Evolutionary conservation across 35 echinoderm and acorn worm genomes (phyloP), one percentile per base, ranked within the genome.

Genomic region (Holothuria glaberrima): DNA sequence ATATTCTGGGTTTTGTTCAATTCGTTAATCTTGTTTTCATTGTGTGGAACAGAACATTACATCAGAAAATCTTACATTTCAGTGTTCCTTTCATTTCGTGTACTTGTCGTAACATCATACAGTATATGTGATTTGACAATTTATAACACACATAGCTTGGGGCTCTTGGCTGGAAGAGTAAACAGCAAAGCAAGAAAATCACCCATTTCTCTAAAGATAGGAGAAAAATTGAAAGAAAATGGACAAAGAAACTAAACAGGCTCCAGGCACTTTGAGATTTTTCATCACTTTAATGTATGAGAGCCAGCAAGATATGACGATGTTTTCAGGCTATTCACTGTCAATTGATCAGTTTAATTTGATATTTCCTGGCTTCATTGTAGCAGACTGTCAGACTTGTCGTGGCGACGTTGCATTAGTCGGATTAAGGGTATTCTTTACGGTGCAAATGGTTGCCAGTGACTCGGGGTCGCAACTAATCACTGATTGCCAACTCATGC

Each of bases 141-240:
- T 33, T 84, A 59, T 61, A 84, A 84, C 59, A 38, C 80, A 84
- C 80, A 84, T 84, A 84, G 80, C 80, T 84, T 25, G 54, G 59
- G 80, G 80, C 80, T 36, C 80, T 57, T 57, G 34, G 52, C 80
- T 57, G 31, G 80, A 59, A 59, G 80, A 61, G 80, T 84, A 84
- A 84, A 84, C 80, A 61, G 80, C 59, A 63, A 21, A 59, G 59
- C 58, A 59, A 59, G 59, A 57, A 84, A 84, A 84, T 84, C 80
- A 84, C 80, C 80, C 80, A 59, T 84, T 63, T 63, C 52, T 84
- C 59, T 63, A 84, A 84, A 84, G 80, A 63, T 84, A 84, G 46
- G 80, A 59, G 80, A 63, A 87, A 87, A 87, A 87, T 84, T 87
- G 85, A 69, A 69, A 87, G 85, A 71, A 87, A 84, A 84, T 84